Conservation (phyloP, 2,113 vertebrate genomes). For the Sialia sialis region DNA sequence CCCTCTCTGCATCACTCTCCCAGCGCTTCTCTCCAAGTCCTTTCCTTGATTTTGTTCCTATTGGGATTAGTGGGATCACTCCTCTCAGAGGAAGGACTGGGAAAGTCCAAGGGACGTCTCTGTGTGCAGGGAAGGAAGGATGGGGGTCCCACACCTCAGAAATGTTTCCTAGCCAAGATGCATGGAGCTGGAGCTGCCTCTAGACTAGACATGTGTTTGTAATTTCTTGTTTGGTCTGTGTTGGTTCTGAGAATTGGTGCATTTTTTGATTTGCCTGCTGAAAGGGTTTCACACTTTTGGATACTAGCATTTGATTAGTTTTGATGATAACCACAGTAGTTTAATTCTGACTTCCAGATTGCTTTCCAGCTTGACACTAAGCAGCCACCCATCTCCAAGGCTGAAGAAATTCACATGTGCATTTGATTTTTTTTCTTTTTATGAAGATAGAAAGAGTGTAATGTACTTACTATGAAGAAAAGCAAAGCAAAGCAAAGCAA, state of each 20-base stretch:
- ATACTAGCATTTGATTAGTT: not conserved
- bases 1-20: not conserved
- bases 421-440: slow-evolving; percentile 17
- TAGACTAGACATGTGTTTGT: slow-evolving; percentile 51
- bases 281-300: slow-evolving; percentile 56
- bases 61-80: not conserved
- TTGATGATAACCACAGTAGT: slow-evolving; percentile 66
- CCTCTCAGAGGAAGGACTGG: not conserved
- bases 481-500: not conserved
- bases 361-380: slow-evolving; percentile 25
- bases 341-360: slow-evolving; percentile 36
- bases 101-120: not conserved
- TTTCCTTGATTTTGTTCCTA: not conserved
- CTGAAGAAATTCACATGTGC: slow-evolving; percentile 44
- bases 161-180: not conserved
- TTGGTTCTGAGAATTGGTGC: not conserved
- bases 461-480: not conserved
- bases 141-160: not conserved
- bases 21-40: not conserved
- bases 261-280: slow-evolving; percentile 49
- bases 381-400: slow-evolving; percentile 48
- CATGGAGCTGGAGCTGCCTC: not conserved
- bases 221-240: slow-evolving; percentile 42
- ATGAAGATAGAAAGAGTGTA: not conserved
- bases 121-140: not conserved